phyloP scores from a whole-genome alignment of 2,113 vertebrate species.

The Mustela nigripes region DNA sequence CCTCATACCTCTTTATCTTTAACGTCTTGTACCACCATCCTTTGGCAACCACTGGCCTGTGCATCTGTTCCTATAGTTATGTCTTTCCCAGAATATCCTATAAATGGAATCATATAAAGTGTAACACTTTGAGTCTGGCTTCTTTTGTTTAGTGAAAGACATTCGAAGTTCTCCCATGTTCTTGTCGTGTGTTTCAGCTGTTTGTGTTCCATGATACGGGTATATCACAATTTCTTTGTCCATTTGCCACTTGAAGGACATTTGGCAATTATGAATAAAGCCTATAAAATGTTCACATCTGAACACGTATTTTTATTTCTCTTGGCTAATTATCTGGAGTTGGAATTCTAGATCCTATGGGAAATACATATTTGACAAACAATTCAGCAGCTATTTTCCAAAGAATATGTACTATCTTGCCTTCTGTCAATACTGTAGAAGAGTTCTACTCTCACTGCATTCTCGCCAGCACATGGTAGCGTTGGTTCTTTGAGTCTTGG shows the following conservation, averaged over 20 bases:
- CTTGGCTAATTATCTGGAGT: background rate
- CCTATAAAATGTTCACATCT: background rate
- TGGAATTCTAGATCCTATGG: background rate
- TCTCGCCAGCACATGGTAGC: background rate
- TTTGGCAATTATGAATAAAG: background rate
- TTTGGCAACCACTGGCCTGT: background rate
- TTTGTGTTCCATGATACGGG: background rate
- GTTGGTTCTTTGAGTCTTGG: background rate
- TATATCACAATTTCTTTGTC: background rate
- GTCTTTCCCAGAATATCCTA: background rate
- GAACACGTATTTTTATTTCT: conserved; percentile 17
- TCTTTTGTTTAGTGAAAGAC: background rate
- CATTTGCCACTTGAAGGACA: background rate
- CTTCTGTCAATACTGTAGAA: background rate
- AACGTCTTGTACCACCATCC: background rate
- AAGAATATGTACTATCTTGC: background rate
- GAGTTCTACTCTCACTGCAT: background rate
- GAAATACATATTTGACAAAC: background rate
- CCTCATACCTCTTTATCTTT: background rate
- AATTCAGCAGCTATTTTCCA: background rate
- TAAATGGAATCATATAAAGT: background rate
- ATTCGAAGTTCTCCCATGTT: background rate
- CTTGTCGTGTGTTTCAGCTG: background rate
- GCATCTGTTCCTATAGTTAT: background rate
- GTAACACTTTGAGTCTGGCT: background rate